phyloP scores from a whole-genome alignment of 2,113 vertebrate genomes.

The Oryzias celebensis region DNA sequence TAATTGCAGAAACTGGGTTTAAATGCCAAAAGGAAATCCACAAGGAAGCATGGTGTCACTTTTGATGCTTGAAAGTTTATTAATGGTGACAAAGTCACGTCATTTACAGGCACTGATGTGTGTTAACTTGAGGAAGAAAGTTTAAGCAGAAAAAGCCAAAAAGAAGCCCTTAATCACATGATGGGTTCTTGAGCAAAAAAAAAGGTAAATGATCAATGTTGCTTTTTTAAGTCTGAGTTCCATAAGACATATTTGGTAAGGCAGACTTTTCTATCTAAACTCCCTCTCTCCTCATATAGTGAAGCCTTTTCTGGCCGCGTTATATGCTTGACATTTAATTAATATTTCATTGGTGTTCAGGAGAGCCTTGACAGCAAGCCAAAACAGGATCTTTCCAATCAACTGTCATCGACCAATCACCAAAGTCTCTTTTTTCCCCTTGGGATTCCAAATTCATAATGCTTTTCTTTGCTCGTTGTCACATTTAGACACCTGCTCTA shows the following conservation, averaged over 20 bases:
- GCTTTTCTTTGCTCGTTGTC: conserved; percentile 25
- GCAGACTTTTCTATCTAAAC: conserved; percentile 38
- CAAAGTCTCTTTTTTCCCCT: conserved; percentile 5
- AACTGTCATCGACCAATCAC: conserved; percentile 36
- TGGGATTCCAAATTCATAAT: conserved; percentile 11
- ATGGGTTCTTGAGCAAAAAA: conserved; percentile 11
- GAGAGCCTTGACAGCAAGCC: conserved; percentile 45
- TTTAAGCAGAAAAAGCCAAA: neutral
- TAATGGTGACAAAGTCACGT: conserved; percentile 12
- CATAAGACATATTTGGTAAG: conserved; percentile 39
- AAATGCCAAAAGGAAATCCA: conserved; percentile 39
- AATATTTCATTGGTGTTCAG: conserved; percentile 50
- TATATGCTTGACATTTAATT: conserved; percentile 62
- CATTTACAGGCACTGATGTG: conserved; percentile 16
- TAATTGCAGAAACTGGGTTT: conserved; percentile 29
- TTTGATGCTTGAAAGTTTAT: conserved; percentile 16
- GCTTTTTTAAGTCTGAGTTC: conserved; percentile 12
- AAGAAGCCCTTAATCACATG: conserved; percentile 4
- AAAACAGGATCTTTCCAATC: conserved; percentile 49
- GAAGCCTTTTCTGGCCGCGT: conserved; percentile 31
- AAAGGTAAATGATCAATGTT: conserved; percentile 4
- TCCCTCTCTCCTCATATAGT: conserved; percentile 24
- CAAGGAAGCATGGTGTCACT: conserved; percentile 15
- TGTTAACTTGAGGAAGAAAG: conserved; percentile 9
- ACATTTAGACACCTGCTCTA: conserved; percentile 43